These are phyloP conservation scores for Globodera rostochiensis DNA, from an alignment of 1,140 invertebrate genomes.

Conservation along the genomic window DNA sequence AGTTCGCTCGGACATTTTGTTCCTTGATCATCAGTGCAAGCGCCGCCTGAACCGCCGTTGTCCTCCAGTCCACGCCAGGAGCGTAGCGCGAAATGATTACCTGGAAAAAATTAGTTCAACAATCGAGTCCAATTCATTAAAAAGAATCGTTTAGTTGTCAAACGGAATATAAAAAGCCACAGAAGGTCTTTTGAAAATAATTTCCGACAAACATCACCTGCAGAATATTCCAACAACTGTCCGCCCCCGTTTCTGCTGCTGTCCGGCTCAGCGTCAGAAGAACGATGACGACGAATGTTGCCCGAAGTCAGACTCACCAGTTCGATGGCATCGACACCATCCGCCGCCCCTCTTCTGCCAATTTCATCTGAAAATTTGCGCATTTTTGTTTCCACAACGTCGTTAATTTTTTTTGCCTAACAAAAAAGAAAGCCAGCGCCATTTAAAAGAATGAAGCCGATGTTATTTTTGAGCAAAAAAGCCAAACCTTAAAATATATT, in stretches of 20 bases:
- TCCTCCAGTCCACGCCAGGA: slow-evolving; percentile 55
- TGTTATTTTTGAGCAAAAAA: too few species aligned
- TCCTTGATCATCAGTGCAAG: not conserved
- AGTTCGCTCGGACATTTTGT: slow-evolving; percentile 9
- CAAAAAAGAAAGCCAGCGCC: too few species aligned
- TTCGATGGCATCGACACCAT: not conserved
- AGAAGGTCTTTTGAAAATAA: too few species aligned
- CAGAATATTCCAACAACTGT: slow-evolving; percentile 46
- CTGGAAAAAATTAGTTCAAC: slow-evolving; percentile 22
- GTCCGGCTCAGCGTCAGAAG: not conserved
- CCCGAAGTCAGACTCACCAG: slow-evolving; percentile 21
- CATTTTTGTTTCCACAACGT: not conserved
- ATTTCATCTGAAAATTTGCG: not conserved
- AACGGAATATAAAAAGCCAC: too few species aligned
- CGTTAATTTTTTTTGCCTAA: too few species aligned
- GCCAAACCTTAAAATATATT: too few species aligned
- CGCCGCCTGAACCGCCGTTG: not conserved
- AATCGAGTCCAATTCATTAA: not conserved
- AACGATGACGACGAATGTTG: not conserved
- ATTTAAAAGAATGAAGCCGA: too few species aligned
- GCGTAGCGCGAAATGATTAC: slow-evolving; percentile 51
- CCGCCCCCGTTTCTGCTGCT: slow-evolving; percentile 7
- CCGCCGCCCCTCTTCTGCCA: not conserved
- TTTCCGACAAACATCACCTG: slow-evolving; percentile 25
- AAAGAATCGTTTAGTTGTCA: not conserved